Base-by-base conservation (phyloP, 2,888 invertebrate genomes). In the Trisateles emortualis region DNA sequence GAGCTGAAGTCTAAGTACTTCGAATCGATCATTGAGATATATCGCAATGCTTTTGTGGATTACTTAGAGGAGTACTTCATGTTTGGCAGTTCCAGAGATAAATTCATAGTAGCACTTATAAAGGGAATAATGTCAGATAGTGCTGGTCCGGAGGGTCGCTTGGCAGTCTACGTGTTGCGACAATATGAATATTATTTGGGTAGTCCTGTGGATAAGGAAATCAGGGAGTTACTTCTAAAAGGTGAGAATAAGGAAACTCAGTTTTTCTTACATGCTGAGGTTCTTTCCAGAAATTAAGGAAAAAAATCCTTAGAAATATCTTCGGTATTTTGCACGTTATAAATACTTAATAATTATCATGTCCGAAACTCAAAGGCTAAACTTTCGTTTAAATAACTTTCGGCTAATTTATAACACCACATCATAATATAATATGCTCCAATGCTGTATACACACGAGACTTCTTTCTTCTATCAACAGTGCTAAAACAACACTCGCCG, bases 21-120 rank as follows among this genome's bases (percentile, higher is more conserved):
- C 40, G 69, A 76, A 33, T 81, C 86, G 0, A 59, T 86, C 2
- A 59, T 72, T 24, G 75, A 79, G 11, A 39, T 86, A 3, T 87
- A 86, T 41, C 59, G 58, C 1, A 17, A 19, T 0, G 61, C 57
- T 0, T 49, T 87, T 2, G 33, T 16, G 0, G 11, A 46, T 2
- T 84, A 78, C 56, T 55, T 85, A 1, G 0, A 30, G 8, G 4
- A 39, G 0, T 35, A 44, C 8, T 57, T 71, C 1, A 4, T 11
- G n/a, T 35, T 8, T 17, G 44, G 52, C 0, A 5, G 0, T 17
- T 50, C 61, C 0, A 62, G 30, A 11, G n/a, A 26, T 0, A 22
- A 17, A 16, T 60, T 70, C 3, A 35, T 52, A 22, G 40, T 8
- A 1, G 50, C 46, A 0, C 8, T 65, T 10, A 19, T 58, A 2